A percentile compares a stretch with the other conserved stretches of the same genome.
These are phyloP conservation scores for Congeria kusceri DNA, from an alignment of 2,888 invertebrate genomes.

Conservation along the genomic window DNA sequence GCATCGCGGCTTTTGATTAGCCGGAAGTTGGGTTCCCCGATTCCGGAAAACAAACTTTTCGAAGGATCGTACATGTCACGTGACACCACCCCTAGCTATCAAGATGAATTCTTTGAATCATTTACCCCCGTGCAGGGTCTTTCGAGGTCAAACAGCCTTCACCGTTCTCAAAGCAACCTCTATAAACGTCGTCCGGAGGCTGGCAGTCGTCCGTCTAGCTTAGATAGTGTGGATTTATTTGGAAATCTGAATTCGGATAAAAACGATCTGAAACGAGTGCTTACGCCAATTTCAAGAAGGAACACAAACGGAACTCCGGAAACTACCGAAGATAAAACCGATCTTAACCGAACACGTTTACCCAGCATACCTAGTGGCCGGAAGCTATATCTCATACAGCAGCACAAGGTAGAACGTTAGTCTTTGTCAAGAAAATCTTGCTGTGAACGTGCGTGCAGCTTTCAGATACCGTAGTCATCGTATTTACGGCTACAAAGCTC, in stretches of 20 bases:
- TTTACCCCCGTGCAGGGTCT: slow-evolving; percentile 34
- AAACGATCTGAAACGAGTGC: slow-evolving; percentile 52
- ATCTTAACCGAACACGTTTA: slow-evolving; percentile 61
- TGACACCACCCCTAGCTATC: slow-evolving; percentile 55
- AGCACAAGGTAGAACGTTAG: slow-evolving; percentile 28
- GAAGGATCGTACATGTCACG: slow-evolving; percentile 64
- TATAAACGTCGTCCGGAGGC: slow-evolving; percentile 52
- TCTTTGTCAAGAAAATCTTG: too few relatives aligned
- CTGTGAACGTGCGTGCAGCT: too few relatives aligned
- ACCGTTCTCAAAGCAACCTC: slow-evolving; percentile 54
- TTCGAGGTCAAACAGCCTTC: slow-evolving; percentile 55
- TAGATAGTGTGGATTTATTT: slow-evolving; percentile 37
- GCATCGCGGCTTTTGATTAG: slow-evolving; percentile 51
- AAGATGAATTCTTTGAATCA: slow-evolving; percentile 37
- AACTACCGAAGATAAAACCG: slow-evolving; percentile 49
- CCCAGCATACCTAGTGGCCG: slow-evolving; percentile 77
- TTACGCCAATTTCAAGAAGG: slow-evolving; percentile 65
- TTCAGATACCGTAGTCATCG: too few relatives aligned
- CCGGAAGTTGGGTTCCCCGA: slow-evolving; percentile 51
- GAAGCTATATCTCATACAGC: slow-evolving; percentile 65
- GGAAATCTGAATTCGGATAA: slow-evolving; percentile 39
- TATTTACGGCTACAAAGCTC: too few relatives aligned
- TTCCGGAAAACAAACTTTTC: slow-evolving; percentile 60
- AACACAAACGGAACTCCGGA: slow-evolving; percentile 36
- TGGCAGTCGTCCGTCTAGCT: slow-evolving; percentile 39